Conservation (phyloP, 2,113 vertebrate genomes). For the Muntiacus reevesi region DNA sequence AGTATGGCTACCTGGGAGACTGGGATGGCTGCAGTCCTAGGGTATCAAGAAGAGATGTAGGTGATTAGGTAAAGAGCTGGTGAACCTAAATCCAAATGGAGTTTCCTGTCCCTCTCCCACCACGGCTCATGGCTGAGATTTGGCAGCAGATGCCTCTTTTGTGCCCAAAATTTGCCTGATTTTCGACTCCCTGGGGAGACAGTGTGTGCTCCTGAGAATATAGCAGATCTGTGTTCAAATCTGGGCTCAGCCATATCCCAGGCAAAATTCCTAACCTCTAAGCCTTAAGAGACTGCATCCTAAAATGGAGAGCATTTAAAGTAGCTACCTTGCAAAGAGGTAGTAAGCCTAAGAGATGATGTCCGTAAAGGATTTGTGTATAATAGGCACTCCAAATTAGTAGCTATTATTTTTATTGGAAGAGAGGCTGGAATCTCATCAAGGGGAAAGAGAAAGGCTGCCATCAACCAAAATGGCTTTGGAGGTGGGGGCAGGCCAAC, state of each 20-base stretch:
- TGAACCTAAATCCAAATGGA: neutral
- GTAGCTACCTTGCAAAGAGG: neutral
- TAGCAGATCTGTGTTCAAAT: neutral
- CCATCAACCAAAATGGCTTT: neutral
- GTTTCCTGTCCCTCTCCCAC: neutral
- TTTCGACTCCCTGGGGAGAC: neutral
- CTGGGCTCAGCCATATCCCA: neutral
- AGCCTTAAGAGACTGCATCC: neutral
- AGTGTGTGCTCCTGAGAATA: neutral
- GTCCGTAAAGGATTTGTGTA: neutral
- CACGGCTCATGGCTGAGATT: neutral
- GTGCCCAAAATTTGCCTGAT: neutral
- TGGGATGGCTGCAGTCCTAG: neutral
- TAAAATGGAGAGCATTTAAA: neutral
- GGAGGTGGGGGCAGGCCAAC: neutral
- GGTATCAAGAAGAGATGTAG: fast-evolving
- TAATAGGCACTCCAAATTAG: neutral
- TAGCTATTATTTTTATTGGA: neutral
- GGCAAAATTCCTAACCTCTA: neutral
- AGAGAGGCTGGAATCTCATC: neutral
- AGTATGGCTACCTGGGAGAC: neutral
- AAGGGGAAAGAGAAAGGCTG: neutral
- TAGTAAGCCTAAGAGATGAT: neutral
- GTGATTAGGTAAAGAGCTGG: neutral
- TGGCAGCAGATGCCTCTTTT: neutral